These are phyloP conservation scores for Naso thynnoides DNA, from an alignment of 2,797 vertebrate species.

Conservation along the genomic window DNA sequence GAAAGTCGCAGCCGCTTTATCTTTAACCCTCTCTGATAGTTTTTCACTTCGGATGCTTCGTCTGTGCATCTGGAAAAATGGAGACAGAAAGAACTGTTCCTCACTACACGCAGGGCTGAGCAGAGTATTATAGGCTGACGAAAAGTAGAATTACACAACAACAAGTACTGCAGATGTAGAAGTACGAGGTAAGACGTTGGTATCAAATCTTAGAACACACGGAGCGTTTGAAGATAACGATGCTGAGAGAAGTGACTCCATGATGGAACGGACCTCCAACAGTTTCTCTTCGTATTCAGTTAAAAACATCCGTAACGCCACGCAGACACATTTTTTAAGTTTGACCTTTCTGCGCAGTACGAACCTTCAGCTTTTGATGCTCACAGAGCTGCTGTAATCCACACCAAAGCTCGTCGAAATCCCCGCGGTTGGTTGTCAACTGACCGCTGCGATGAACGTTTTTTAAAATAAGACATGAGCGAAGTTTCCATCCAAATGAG, in stretches of 20 bases:
- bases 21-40: neutral
- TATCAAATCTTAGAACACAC: neutral
- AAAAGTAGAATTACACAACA: neutral
- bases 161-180: neutral
- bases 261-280: neutral
- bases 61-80: conserved; percentile 2
- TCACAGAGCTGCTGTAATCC: too few relatives aligned
- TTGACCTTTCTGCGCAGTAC: neutral
- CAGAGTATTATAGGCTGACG: neutral
- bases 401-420: too few relatives aligned
- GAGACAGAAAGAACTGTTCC: neutral
- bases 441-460: too few relatives aligned
- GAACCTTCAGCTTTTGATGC: too few relatives aligned
- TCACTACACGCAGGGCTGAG: neutral
- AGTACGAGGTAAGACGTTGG: neutral
- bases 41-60: conserved; percentile 22
- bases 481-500: too few relatives aligned
- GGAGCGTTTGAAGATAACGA: neutral
- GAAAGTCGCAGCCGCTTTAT: neutral
- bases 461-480: too few relatives aligned
- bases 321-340: neutral
- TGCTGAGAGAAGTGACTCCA: too few relatives aligned
- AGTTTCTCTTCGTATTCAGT: neutral
- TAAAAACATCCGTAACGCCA: neutral
- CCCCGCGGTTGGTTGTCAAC: too few relatives aligned